Percentiles rank a stretch among this genome's conserved stretches.
phyloP scores from a whole-genome alignment of 2,113 vertebrate genomes.

The Hippoglossus stenolepis region DNA sequence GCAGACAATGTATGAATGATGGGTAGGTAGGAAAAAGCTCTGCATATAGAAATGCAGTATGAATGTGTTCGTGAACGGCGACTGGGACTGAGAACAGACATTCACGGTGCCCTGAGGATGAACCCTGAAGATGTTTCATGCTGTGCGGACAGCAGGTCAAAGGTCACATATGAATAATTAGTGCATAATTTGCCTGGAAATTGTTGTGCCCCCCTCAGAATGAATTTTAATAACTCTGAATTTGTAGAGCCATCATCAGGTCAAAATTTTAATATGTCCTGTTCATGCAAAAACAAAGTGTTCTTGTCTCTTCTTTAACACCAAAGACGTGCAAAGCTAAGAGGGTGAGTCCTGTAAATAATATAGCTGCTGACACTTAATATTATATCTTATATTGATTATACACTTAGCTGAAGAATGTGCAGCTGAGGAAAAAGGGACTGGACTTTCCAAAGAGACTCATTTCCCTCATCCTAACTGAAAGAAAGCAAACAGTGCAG shows the following conservation, averaged over 20 bases:
- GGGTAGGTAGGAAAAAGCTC: too few relatives aligned
- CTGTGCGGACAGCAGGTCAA: background rate
- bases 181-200: background rate
- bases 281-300: background rate
- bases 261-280: background rate
- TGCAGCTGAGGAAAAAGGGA: too few relatives aligned
- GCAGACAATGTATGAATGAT: too few relatives aligned
- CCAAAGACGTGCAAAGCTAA: background rate
- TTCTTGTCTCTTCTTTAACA: background rate
- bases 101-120: too few relatives aligned
- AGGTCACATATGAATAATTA: background rate
- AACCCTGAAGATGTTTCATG: too few relatives aligned
- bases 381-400: too few relatives aligned
- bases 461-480: background rate
- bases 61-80: too few relatives aligned
- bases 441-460: too few relatives aligned
- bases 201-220: background rate
- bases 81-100: too few relatives aligned
- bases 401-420: too few relatives aligned
- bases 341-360: background rate
- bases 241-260: background rate
- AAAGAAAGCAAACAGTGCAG: constrained; percentile 25
- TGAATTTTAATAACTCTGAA: background rate
- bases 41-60: too few relatives aligned
- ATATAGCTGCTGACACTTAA: background rate